Percentiles rank a stretch among this genome's conserved stretches.
Conservation (phyloP, 2,113 vertebrate genomes). For the Vulpes lagopus region DNA sequence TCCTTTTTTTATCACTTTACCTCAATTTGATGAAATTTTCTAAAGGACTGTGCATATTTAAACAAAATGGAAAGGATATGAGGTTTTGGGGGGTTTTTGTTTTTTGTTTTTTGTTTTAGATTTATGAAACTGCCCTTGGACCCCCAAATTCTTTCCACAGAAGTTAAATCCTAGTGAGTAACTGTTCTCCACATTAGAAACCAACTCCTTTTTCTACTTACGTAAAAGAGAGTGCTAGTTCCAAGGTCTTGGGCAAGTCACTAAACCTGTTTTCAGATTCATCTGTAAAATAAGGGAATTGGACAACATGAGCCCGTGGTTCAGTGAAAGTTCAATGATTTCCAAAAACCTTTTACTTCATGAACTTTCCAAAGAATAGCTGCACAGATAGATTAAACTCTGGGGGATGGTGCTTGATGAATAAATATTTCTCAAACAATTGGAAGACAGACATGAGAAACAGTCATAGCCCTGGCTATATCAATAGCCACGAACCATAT, state of each 20-base stretch:
- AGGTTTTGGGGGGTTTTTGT: not conserved
- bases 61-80: constrained; percentile 36
- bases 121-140: constrained; percentile 16
- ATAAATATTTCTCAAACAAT: constrained; percentile 83
- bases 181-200: not conserved
- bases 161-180: constrained; percentile 58
- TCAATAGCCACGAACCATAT: constrained; percentile 77
- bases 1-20: constrained; percentile 30
- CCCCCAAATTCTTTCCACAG: not conserved
- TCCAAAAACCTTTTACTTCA: constrained; percentile 62
- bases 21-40: constrained; percentile 53
- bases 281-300: constrained; percentile 36
- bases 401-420: constrained; percentile 53
- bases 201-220: not conserved
- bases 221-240: not conserved
- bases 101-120: not conserved
- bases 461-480: constrained; percentile 77
- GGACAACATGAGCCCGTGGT: not conserved
- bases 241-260: not conserved
- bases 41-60: constrained; percentile 10
- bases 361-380: constrained; percentile 69
- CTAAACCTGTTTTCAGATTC: not conserved
- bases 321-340: constrained; percentile 33
- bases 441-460: constrained; percentile 80
- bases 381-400: constrained; percentile 74